phyloP scores from a whole-genome alignment of 1,140 invertebrate genomes.

The Teleopsis dalmanni region DNA sequence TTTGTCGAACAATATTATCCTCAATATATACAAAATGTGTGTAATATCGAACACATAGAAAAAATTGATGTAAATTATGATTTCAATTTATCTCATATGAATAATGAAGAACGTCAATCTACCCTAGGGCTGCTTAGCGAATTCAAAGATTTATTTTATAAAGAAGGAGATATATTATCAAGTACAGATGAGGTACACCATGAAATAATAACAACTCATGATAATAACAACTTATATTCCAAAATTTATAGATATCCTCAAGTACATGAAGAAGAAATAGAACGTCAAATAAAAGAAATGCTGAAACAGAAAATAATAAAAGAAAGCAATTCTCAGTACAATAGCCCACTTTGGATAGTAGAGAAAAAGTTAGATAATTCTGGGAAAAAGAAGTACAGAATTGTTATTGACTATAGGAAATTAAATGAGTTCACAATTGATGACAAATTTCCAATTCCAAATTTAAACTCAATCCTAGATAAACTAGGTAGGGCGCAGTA shows the following conservation, averaged over 20 bases:
- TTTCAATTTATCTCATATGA: neutral
- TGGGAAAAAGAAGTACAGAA: conserved; percentile 38
- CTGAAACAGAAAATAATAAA: conserved; percentile 40
- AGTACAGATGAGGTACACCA: conserved; percentile 14
- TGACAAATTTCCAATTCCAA: conserved; percentile 47
- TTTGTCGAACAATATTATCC: neutral
- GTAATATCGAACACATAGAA: neutral
- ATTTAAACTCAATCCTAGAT: conserved; percentile 46
- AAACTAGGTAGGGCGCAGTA: conserved; percentile 28
- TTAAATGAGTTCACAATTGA: conserved; percentile 35
- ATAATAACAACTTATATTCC: conserved; percentile 16
- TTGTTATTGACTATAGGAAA: conserved; percentile 42
- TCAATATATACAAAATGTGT: neutral
- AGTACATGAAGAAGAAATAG: conserved; percentile 39
- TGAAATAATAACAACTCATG: conserved; percentile 22
- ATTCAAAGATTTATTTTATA: neutral
- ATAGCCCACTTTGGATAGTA: conserved; percentile 37
- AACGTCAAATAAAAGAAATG: conserved; percentile 38
- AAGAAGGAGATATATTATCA: conserved; percentile 6
- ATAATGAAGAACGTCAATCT: neutral
- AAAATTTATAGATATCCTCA: conserved; percentile 35
- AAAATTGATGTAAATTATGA: neutral
- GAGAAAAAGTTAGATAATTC: conserved; percentile 40
- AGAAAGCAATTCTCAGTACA: conserved; percentile 31
- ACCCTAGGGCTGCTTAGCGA: neutral